Evolutionary conservation across 2,797 vertebrate genomes (phyloP), one percentile per base, ranked within the genome.

Genomic region (Lacerta viridis): DNA sequence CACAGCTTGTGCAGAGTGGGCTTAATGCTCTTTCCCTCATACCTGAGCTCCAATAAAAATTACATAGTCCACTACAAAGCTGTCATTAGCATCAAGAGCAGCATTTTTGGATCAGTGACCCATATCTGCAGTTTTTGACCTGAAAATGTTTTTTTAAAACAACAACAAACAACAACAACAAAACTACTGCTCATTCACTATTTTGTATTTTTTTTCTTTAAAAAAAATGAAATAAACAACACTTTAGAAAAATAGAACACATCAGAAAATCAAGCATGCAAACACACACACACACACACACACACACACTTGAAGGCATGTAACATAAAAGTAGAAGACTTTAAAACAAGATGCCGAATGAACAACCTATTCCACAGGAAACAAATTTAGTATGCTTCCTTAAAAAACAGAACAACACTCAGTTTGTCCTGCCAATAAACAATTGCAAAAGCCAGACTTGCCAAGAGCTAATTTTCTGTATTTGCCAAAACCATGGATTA

Each of bases 401-500:
- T 77, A 7, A 15, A 78, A 77, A 33, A 50, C 6, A 74, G 39
- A 33, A 33, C 78, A 68, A 66, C 41, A 50, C 46, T 72, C 71
- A 15, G 20, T 72, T 84, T 84, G 68, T 41, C 86, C 88, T 33
- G 91, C 92, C 80, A 77, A 90, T 81, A 84, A 92, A 92, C 39
- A 74, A 85, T 85, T 69, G 77, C 71, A 82, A 18, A 29, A 3
- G 92, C 50, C 68, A 86, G 4, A 89, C 86, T 82, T 92, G 88
- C 87, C 90, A 90, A 87, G 36, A 92, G 88, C 79, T 90, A 83
- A 90, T 93, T 91, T 92, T 66, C 75, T 85, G 0, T 29, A 85
- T 92, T 93, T 91, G 88, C 91, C 93, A 94, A 0, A 84, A 76
- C 46, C 39, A 41, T 88, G 80, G 94, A 90, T 69, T 83, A 84